Evolutionary conservation across 2,797 vertebrate genomes (phyloP), one percentile per base, ranked within the genome.

Genomic region (Ceyx erithaca): DNA sequence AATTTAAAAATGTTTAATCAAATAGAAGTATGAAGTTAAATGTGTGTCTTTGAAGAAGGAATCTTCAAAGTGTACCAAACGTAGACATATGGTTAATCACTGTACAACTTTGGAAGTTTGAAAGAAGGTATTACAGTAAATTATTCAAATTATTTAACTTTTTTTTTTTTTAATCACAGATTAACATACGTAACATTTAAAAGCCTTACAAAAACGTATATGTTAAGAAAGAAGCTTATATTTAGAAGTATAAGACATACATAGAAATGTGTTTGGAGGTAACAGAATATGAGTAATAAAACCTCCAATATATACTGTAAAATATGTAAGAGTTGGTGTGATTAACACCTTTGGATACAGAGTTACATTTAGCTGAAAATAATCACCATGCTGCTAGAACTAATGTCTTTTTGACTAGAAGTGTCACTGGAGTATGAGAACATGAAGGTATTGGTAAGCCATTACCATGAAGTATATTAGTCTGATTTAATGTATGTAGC

Each of bases 311-410:
- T 48, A 17, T 55, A 22, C 35, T 41, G 25, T 85, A 54, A 66
- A 73, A 70, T 45, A 63, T n/a, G 7, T 28, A 71, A 68, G 49
- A 62, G 13, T 55, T 71, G 11, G 26, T 59, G 51, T 89, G 78
- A 87, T 85, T 92, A 89, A 77, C 89, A 30, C 30, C 93, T 92
- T 76, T 0, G 0, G 67, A 90, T 72, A 26, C 5, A 10, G 75
- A 33, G 9, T 96, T 90, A 73, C 18, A 7, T 85, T 84, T 85
- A 73, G 9, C 37, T 73, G 64, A 28, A 89, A 85, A 87, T 77
- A 80, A 77, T 33, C 73, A 19, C 7, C 2, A 4, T 77, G 10
- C 37, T 64, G 33, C 37, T 67, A 61, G 48, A 73, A 80, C 28
- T 46, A 70, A 62, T 76, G 33, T 26, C 17, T 91, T 92, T 87